Evolutionary conservation across 2,113 vertebrate genomes (phyloP).

Genomic region (Ailurus styani): DNA sequence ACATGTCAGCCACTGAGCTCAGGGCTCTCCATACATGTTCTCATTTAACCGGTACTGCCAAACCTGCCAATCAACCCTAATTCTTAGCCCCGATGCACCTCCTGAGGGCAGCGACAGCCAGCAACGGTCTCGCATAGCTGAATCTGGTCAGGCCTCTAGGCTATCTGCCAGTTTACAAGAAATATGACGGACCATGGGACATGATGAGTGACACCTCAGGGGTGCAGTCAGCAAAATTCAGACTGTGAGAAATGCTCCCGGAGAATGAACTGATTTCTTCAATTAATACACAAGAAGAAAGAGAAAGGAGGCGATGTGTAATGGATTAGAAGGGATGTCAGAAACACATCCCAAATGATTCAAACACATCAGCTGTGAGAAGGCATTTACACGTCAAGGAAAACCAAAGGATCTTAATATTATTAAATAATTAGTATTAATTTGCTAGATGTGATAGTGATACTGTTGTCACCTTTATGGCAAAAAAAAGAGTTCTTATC

Average conservation of each 20-base stretch:
- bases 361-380: background rate
- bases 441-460: background rate
- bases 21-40: background rate
- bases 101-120: background rate
- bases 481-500: background rate
- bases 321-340: background rate
- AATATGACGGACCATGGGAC: background rate
- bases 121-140: rapidly evolving
- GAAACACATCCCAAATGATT: background rate
- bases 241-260: background rate
- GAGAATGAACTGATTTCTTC: background rate
- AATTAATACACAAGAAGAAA: background rate
- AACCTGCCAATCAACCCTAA: background rate
- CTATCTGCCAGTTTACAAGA: background rate
- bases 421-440: background rate
- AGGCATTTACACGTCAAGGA: background rate
- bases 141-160: background rate
- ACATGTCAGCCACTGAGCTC: background rate
- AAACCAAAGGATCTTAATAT: background rate
- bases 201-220: background rate
- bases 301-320: background rate
- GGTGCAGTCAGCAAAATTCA: background rate
- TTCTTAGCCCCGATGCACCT: background rate
- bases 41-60: background rate
- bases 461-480: background rate